phyloP scores from a whole-genome alignment of 2,888 invertebrate species.

The Sceliomorpha sp. region DNA sequence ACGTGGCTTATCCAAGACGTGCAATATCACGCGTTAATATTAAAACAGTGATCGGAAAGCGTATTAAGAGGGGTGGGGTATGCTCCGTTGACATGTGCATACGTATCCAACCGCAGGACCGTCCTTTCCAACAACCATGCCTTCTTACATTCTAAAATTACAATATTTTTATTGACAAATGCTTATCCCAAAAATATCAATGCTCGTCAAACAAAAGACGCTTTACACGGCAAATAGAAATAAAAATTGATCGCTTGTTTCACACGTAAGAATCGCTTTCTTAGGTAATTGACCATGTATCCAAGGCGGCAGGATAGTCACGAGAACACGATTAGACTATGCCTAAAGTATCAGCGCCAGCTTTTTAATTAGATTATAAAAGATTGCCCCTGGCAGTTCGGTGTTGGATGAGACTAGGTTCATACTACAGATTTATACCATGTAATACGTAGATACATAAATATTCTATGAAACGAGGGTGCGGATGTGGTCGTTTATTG shows the following conservation, averaged over 20 bases:
- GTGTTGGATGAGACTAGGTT: conserved; percentile 10
- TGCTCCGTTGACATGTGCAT: conserved; percentile 10
- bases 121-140: too few species aligned
- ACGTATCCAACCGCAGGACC: conserved; percentile 14
- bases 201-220: too few species aligned
- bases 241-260: too few species aligned
- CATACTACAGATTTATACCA: too few species aligned
- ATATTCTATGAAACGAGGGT: conserved; percentile 36
- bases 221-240: too few species aligned
- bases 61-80: conserved; percentile 14
- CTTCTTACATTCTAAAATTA: too few species aligned
- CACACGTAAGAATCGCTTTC: too few species aligned
- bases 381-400: conserved; percentile 30
- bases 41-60: conserved; percentile 39
- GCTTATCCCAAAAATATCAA: too few species aligned
- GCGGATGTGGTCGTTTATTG: conserved; percentile 30
- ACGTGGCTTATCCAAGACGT: conserved; percentile 56
- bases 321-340: too few species aligned
- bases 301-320: too few species aligned
- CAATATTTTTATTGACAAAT: too few species aligned
- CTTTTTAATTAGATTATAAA: conserved; percentile 54
- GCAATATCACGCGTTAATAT: conserved; percentile 54
- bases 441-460: conserved; percentile 22
- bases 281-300: too few species aligned
- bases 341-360: conserved; percentile 25